These are phyloP conservation scores for Melitaea cinxia DNA, from an alignment of 1,140 invertebrate species.

Conservation along the genomic window DNA sequence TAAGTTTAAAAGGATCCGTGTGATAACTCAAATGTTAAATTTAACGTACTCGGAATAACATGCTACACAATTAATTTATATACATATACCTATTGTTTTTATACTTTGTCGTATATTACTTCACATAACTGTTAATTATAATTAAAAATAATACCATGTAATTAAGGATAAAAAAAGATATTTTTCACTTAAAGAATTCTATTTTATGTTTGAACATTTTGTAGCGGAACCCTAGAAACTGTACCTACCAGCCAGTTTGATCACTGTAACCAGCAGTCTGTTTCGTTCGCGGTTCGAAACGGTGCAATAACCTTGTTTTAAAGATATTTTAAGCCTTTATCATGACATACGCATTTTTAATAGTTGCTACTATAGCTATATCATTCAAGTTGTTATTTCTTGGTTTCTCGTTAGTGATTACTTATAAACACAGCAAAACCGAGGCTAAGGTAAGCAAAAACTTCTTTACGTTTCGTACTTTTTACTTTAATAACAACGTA, in stretches of 20 bases:
- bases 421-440: slow-evolving; percentile 47
- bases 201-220: not conserved
- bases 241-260: slow-evolving; percentile 17
- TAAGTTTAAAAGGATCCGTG: too few species aligned
- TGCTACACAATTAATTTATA: too few species aligned
- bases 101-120: too few species aligned
- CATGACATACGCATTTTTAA: slow-evolving; percentile 52
- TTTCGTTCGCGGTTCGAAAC: slow-evolving; percentile 18
- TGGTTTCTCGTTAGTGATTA: slow-evolving; percentile 63
- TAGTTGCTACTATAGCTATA: slow-evolving; percentile 62
- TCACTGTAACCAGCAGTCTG: slow-evolving; percentile 21
- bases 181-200: not conserved
- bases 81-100: too few species aligned
- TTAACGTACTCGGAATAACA: too few species aligned
- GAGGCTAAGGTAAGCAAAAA: slow-evolving; percentile 15
- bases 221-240: slow-evolving; percentile 2
- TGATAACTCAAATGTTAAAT: too few species aligned
- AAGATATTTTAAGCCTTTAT: slow-evolving; percentile 17
- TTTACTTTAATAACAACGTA: not conserved
- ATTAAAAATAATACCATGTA: too few species aligned
- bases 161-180: not conserved
- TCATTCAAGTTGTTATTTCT: slow-evolving; percentile 63
- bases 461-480: slow-evolving; percentile 1
- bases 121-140: too few species aligned
- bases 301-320: slow-evolving; percentile 23